Evolutionary conservation across 2,888 invertebrate genomes (phyloP).

Genomic region (Cerastis rubricosa): DNA sequence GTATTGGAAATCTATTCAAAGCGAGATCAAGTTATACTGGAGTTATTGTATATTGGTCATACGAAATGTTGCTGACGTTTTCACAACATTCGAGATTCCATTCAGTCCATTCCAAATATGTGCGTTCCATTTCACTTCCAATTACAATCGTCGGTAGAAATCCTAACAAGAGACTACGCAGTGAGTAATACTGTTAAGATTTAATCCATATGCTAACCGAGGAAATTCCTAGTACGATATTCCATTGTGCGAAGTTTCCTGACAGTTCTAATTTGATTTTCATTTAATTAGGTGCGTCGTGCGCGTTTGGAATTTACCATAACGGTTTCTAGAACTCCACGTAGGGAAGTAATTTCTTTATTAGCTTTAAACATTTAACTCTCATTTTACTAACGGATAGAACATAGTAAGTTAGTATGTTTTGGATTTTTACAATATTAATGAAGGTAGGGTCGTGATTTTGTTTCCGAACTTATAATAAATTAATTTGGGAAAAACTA

Average conservation of each 20-base stretch:
- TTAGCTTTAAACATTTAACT: background rate
- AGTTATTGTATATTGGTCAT: background rate
- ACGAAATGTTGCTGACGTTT: background rate
- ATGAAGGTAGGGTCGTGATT: background rate
- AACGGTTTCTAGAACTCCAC: background rate
- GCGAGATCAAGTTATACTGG: no score
- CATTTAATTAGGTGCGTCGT: slow-evolving; percentile 6
- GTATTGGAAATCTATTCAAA: no score
- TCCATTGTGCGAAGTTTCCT: slow-evolving; percentile 26
- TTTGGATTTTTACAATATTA: background rate
- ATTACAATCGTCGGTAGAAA: slow-evolving; percentile 2
- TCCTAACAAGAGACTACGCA: background rate
- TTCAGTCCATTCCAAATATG: background rate
- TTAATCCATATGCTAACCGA: slow-evolving; percentile 34
- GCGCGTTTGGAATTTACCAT: background rate
- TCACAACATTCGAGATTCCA: background rate
- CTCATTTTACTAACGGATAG: background rate
- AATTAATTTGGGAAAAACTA: background rate
- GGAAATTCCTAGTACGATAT: slow-evolving; percentile 5
- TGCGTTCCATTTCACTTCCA: slow-evolving; percentile 13
- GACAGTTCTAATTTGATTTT: slow-evolving; percentile 41
- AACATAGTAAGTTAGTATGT: no score
- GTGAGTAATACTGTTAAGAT: slow-evolving; percentile 27
- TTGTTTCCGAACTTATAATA: background rate
- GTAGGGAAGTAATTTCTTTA: background rate